Conservation (phyloP, 2,113 vertebrate species). For the Trogon surrucura region DNA sequence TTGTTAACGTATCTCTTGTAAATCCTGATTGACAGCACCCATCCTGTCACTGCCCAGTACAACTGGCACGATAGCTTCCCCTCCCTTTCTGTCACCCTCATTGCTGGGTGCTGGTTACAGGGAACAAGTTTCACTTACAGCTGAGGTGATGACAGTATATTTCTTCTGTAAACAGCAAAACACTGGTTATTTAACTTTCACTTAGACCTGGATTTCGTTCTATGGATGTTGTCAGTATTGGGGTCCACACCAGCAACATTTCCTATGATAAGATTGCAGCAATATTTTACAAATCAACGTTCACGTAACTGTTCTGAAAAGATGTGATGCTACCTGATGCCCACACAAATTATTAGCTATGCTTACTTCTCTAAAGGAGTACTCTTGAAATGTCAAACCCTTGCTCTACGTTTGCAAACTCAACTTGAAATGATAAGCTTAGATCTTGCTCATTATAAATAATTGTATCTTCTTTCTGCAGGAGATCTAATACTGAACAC, state of each 20-base stretch:
- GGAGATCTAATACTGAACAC: not conserved
- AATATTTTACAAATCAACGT: not conserved
- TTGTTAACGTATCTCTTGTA: not conserved
- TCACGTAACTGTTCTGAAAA: not conserved
- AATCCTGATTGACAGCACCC: not conserved
- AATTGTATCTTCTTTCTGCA: constrained; percentile 17
- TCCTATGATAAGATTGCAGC: not conserved
- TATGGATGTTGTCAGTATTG: not conserved
- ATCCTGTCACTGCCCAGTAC: rapidly evolving
- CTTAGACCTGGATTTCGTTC: not conserved
- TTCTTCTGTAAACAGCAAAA: not conserved
- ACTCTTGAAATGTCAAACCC: constrained; percentile 43
- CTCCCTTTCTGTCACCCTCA: not conserved
- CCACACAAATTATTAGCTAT: constrained; percentile 48
- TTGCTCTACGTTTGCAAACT: constrained; percentile 43
- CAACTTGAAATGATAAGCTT: constrained; percentile 49
- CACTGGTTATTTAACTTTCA: not conserved
- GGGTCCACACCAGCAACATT: not conserved
- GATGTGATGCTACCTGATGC: not conserved
- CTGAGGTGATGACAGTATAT: not conserved
- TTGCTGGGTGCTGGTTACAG: not conserved
- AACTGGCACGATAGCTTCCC: not conserved
- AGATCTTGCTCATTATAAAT: constrained; percentile 1
- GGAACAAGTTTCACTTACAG: not conserved
- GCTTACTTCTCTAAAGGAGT: not conserved